These are phyloP conservation scores for Aptenodytes forsteri DNA, from an alignment of 2,113 vertebrate species.

Conservation along the genomic window DNA sequence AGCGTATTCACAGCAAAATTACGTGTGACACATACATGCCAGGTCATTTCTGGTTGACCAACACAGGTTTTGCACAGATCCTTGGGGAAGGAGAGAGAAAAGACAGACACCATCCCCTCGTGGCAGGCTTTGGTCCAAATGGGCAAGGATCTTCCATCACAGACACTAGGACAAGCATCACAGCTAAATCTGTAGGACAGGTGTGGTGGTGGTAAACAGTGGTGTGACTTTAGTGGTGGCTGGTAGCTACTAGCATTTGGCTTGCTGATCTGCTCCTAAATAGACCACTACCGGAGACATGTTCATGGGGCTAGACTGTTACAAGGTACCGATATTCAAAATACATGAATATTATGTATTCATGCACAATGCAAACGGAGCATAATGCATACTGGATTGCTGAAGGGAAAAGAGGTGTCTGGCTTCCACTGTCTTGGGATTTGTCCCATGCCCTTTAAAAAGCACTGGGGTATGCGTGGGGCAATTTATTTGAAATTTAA, in stretches of 20 bases:
- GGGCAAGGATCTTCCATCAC: neutral
- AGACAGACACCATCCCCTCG: accelerated
- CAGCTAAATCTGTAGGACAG: neutral
- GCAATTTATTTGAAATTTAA: neutral
- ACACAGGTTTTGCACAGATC: neutral
- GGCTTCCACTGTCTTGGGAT: neutral
- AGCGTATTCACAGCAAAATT: neutral
- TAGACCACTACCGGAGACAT: neutral
- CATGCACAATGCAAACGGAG: neutral
- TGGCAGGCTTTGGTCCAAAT: neutral
- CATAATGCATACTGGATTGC: too few relatives aligned
- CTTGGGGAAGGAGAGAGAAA: neutral
- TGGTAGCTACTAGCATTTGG: neutral
- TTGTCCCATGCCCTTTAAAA: neutral
- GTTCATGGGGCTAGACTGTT: too few relatives aligned
- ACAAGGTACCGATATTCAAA: neutral
- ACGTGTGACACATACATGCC: accelerated
- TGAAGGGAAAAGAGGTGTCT: neutral
- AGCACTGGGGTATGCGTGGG: accelerated
- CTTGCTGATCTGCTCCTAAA: neutral
- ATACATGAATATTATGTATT: neutral
- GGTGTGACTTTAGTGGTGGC: neutral
- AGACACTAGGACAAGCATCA: neutral
- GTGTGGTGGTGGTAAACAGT: neutral
- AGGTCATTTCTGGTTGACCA: neutral